Evolutionary conservation across 2,888 invertebrate species (phyloP), one percentile per base, ranked within the genome.

Genomic region (Alsophila aescularia): DNA sequence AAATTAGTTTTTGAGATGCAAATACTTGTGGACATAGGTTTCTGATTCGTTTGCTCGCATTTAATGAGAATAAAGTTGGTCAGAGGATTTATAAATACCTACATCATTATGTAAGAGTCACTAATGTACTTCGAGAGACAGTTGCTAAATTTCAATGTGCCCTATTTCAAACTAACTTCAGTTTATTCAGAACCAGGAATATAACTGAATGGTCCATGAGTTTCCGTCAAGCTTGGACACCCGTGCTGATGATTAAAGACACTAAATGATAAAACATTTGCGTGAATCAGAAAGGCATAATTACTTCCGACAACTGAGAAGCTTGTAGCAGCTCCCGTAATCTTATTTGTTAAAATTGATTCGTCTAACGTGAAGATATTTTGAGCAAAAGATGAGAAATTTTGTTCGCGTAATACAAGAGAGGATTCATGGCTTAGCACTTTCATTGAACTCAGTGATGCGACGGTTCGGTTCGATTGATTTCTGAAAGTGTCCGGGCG

Each of bases 111-210:
- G 47, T 32, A 42, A 15, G 35, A 49, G 31, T 43, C 43, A 21
- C 57, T 51, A 51, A 56, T 51, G 50, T 35, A 42, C 40, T 29
- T 74, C 79, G 85, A 83, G 86, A 83, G 87, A 84, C 90, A 91
- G 90, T 90, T 90, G 90, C 87, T 89, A 90, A 87, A 90, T 90
- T 87, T 90, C 90, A 89, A 85, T 85, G 84, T 83, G 89, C 77
- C 86, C 88, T 81, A 88, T 81, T 89, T 90, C 76, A 70, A 79
- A 83, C 77, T 77, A 77, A 83, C 77, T 78, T 83, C 79, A 72
- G 76, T 77, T 78, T 86, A 81, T 80, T 77, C 73, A 73, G 67
- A 77, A 79, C 78, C 70, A 70, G 74, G 72, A 79, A 79, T 79
- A 77, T 77, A 77, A 77, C 45, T 36, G 32, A 47, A 56, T 51